Percentiles rank a stretch among this genome's conserved stretches.
Conservation (phyloP, 1,140 invertebrate genomes). For the Brachystomella parvula region DNA sequence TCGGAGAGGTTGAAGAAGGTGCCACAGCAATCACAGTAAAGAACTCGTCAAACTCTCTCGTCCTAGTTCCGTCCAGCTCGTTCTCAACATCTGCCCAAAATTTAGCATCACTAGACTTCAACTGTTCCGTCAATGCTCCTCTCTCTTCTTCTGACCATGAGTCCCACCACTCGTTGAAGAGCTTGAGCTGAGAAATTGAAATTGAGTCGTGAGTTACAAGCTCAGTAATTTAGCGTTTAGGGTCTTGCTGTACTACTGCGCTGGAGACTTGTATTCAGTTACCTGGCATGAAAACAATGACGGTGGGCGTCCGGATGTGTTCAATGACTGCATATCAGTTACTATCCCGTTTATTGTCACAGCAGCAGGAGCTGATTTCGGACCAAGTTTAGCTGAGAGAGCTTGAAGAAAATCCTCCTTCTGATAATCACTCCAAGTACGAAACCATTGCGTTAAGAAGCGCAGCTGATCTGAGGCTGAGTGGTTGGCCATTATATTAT, state of each 20-base stretch:
- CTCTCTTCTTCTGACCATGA: conserved; percentile 25
- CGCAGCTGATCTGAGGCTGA: conserved; percentile 24
- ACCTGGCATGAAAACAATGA: conserved; percentile 37
- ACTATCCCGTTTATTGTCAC: conserved; percentile 18
- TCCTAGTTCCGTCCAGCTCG: conserved; percentile 31
- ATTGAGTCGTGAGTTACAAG: not conserved
- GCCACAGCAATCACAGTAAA: too few relatives aligned
- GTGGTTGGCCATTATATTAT: conserved; percentile 28
- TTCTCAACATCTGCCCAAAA: conserved; percentile 33
- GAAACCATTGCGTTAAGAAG: conserved; percentile 32
- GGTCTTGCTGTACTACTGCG: not conserved
- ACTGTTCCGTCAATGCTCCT: conserved; percentile 9
- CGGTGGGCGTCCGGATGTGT: conserved; percentile 26
- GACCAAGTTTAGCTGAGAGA: conserved; percentile 24
- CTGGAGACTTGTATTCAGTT: not conserved
- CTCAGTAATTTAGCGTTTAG: not conserved
- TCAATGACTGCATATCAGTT: conserved; percentile 24
- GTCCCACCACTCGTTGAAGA: conserved; percentile 38
- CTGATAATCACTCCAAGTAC: conserved; percentile 38
- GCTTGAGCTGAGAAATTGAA: conserved; percentile 25
- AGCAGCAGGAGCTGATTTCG: conserved; percentile 19
- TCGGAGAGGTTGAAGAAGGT: too few relatives aligned
- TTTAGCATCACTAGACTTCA: conserved; percentile 30
- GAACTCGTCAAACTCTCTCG: conserved; percentile 33
- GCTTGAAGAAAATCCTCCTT: conserved; percentile 36